Conservation (phyloP, 2,113 vertebrate species). For the Emydocephalus ijimae region DNA sequence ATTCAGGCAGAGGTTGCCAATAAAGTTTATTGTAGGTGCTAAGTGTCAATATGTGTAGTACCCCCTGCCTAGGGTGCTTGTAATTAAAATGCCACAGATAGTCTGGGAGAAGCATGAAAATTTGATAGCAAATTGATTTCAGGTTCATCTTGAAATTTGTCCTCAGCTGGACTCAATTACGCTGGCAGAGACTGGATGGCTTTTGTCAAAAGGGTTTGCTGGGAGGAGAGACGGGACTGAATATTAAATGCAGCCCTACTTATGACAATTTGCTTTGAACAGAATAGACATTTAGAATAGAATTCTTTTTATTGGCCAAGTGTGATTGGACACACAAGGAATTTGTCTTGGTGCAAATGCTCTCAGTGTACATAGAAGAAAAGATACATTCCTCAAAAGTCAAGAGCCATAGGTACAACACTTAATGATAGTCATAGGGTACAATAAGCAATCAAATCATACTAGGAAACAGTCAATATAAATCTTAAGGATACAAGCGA, state of each 20-base stretch:
- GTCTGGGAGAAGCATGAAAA: slow-evolving; percentile 84
- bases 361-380: too few species aligned
- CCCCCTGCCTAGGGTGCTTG: slow-evolving; percentile 88
- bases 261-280: slow-evolving; percentile 64
- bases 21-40: slow-evolving; percentile 99
- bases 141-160: slow-evolving; percentile 85
- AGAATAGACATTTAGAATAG: too few species aligned
- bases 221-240: slow-evolving; percentile 73
- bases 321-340: too few species aligned
- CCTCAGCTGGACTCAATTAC: slow-evolving; percentile 81
- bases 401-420: too few species aligned
- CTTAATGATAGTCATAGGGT: too few species aligned
- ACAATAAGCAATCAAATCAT: too few species aligned
- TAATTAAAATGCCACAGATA: slow-evolving; percentile 98
- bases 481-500: too few species aligned
- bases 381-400: too few species aligned
- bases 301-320: too few species aligned
- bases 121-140: slow-evolving; percentile 89
- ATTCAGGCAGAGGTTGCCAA: slow-evolving; percentile 98
- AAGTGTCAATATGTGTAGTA: slow-evolving; percentile 98
- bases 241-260: slow-evolving; percentile 75
- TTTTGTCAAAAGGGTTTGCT: slow-evolving; percentile 86
- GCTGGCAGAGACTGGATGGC: slow-evolving; percentile 80
- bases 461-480: too few species aligned
- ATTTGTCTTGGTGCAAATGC: too few species aligned